phyloP scores from a whole-genome alignment of 2,888 invertebrate species.

The Athripsodes cinereus region DNA sequence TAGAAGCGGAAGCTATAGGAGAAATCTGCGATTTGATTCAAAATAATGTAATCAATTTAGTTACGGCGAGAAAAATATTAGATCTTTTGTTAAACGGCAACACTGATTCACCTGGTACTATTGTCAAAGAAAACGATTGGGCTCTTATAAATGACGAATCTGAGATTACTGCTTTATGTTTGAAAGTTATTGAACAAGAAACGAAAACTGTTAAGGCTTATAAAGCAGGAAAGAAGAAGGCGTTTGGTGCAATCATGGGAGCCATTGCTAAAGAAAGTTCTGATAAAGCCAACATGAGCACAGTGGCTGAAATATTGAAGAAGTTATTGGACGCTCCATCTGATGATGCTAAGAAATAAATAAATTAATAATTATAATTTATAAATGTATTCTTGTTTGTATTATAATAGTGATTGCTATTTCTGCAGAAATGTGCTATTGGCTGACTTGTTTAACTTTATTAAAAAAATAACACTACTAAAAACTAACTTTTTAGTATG shows the following conservation, averaged over 20 bases:
- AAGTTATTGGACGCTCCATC: slow-evolving; percentile 44
- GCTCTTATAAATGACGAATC: slow-evolving; percentile 55
- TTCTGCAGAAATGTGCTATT: too few species aligned
- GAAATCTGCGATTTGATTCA: slow-evolving; percentile 59
- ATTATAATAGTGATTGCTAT: too few species aligned
- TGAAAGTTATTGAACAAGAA: slow-evolving; percentile 56
- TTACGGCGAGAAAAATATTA: slow-evolving; percentile 44
- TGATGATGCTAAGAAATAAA: background rate
- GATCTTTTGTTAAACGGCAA: slow-evolving; percentile 37
- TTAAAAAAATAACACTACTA: too few species aligned
- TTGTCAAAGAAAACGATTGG: slow-evolving; percentile 61
- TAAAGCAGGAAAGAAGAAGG: slow-evolving; percentile 63
- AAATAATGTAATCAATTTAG: slow-evolving; percentile 55
- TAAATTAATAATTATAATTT: too few species aligned
- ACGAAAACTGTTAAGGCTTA: slow-evolving; percentile 60
- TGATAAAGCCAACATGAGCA: slow-evolving; percentile 61
- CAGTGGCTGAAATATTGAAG: slow-evolving; percentile 55
- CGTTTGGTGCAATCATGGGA: slow-evolving; percentile 59
- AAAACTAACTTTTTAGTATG: too few species aligned
- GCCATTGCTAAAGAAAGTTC: slow-evolving; percentile 53
- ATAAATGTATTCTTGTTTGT: too few species aligned
- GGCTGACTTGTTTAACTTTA: too few species aligned
- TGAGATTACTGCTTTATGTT: slow-evolving; percentile 56
- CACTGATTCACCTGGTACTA: slow-evolving; percentile 35
- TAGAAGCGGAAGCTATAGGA: slow-evolving; percentile 50